phyloP scores from a whole-genome alignment of 2,888 invertebrate genomes.

The Callyntrura sp. region DNA sequence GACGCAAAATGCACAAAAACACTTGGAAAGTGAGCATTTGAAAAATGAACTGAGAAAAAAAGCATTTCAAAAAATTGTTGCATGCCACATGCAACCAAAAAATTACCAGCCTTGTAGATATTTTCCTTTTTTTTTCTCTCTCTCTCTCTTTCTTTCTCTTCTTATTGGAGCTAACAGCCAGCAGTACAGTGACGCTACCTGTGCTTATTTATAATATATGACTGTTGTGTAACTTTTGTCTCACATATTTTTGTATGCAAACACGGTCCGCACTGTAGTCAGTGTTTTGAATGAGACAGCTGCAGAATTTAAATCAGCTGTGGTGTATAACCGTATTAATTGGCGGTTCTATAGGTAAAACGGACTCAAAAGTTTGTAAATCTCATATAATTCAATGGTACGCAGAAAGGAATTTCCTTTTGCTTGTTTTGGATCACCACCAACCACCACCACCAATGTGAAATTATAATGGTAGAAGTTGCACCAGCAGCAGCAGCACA shows the following conservation, averaged over 20 bases:
- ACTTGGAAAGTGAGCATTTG: constrained; percentile 62
- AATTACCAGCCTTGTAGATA: constrained; percentile 17
- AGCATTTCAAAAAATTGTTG: constrained; percentile 29
- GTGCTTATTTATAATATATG: not conserved
- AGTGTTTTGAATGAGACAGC: constrained; percentile 61
- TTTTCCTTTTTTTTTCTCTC: not conserved
- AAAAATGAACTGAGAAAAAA: constrained; percentile 65
- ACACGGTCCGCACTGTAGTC: not conserved
- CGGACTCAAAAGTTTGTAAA: not conserved
- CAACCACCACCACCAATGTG: constrained; percentile 52
- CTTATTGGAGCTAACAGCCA: not conserved
- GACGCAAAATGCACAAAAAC: constrained; percentile 14
- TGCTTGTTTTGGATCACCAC: constrained; percentile 60
- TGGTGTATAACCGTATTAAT: constrained; percentile 60
- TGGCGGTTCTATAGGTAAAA: constrained; percentile 36
- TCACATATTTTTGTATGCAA: not conserved
- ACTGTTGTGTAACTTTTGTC: no score
- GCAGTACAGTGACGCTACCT: not conserved
- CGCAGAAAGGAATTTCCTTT: constrained; percentile 43
- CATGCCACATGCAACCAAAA: constrained; percentile 64
- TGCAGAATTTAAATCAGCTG: constrained; percentile 73
- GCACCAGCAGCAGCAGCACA: not conserved
- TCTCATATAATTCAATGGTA: constrained; percentile 33
- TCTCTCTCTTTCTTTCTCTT: not conserved
- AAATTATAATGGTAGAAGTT: constrained; percentile 10